These are phyloP conservation scores for Aelia acuminata DNA, from an alignment of 2,888 invertebrate species.

Conservation along the genomic window DNA sequence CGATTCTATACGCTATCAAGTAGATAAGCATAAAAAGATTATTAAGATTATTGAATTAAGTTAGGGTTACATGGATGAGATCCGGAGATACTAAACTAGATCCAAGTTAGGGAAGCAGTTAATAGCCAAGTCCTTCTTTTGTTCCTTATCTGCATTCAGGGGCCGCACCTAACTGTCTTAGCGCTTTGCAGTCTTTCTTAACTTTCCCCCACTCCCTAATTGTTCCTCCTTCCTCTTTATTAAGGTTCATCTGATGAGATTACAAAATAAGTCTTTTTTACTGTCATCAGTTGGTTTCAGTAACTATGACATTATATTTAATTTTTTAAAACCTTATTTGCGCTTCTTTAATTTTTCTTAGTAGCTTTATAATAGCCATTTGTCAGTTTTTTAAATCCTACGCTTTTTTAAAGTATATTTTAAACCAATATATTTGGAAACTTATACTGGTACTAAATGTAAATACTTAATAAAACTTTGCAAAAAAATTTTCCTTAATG, in stretches of 20 bases:
- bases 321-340: neutral
- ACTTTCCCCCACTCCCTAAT: neutral
- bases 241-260: conserved; percentile 6
- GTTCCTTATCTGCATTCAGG: conserved; percentile 8
- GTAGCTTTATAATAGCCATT: too few relatives aligned
- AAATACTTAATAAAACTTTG: too few relatives aligned
- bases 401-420: too few relatives aligned
- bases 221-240: neutral
- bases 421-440: too few relatives aligned
- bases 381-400: too few relatives aligned
- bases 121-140: neutral
- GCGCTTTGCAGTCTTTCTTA: neutral
- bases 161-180: neutral
- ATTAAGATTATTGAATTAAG: neutral
- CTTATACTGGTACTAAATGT: too few relatives aligned
- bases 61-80: neutral
- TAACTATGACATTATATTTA: neutral
- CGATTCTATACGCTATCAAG: neutral
- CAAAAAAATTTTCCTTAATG: too few relatives aligned
- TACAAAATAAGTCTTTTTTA: neutral
- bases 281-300: neutral
- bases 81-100: neutral
- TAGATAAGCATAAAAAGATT: neutral
- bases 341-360: too few relatives aligned
- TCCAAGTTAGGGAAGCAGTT: neutral